A percentile compares a stretch with the other conserved stretches of the same genome.
phyloP scores from a whole-genome alignment of 2,113 vertebrate species.

The Dicerorhinus sumatrensis region DNA sequence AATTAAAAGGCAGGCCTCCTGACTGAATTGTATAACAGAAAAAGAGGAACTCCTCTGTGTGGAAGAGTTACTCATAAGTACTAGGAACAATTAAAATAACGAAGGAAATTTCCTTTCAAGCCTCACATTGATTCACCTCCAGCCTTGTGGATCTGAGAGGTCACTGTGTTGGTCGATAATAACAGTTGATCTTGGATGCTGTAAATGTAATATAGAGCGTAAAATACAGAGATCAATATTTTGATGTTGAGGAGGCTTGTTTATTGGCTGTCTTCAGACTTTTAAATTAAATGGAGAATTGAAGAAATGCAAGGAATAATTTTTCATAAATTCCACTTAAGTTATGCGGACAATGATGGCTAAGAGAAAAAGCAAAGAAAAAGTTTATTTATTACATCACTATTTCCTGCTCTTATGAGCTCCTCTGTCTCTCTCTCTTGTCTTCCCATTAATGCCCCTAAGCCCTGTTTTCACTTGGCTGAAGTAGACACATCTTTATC shows the following conservation, averaged over 20 bases:
- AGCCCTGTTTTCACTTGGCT: background rate
- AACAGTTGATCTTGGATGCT: background rate
- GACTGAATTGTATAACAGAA: background rate
- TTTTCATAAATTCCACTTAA: constrained; percentile 36
- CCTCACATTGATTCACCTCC: constrained; percentile 46
- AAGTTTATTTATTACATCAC: background rate
- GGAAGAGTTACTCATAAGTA: background rate
- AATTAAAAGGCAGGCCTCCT: background rate
- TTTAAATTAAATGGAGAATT: constrained; percentile 42
- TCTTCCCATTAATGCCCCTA: background rate
- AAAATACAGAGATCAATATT: constrained; percentile 60
- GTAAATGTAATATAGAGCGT: constrained; percentile 51
- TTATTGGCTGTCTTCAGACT: constrained; percentile 57
- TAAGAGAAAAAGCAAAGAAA: background rate
- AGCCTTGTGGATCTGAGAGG: constrained; percentile 51
- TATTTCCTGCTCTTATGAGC: background rate
- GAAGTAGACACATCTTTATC: background rate
- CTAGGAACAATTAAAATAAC: constrained; percentile 54
- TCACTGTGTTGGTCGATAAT: constrained; percentile 34
- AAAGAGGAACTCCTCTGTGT: background rate
- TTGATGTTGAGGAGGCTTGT: constrained; percentile 14
- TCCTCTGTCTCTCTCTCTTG: background rate
- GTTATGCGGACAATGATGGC: background rate
- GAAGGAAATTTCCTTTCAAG: constrained; percentile 39
- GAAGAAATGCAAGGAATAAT: background rate